A percentile compares a stretch with the other conserved stretches of the same genome.
These are phyloP conservation scores for Allophyes oxyacanthae DNA, from an alignment of 2,888 invertebrate species.

Conservation along the genomic window DNA sequence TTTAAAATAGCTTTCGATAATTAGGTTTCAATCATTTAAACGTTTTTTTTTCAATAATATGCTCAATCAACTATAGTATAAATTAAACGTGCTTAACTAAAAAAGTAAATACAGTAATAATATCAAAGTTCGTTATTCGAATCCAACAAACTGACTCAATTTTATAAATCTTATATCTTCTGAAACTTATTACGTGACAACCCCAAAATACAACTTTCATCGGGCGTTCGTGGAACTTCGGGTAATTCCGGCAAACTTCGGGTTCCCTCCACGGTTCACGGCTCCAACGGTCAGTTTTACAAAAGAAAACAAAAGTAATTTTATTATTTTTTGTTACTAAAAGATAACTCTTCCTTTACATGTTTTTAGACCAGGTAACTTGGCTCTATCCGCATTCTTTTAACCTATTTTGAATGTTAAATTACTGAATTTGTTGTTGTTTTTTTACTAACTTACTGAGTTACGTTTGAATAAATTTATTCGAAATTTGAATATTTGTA, in stretches of 20 bases:
- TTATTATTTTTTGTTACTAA: conserved; percentile 52
- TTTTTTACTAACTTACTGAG: not conserved
- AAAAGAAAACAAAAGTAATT: conserved; percentile 66
- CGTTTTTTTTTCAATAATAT: no score
- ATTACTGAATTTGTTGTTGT: conserved; percentile 4
- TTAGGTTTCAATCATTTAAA: no score
- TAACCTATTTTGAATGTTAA: conserved; percentile 19
- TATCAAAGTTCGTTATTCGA: no score
- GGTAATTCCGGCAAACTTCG: conserved; percentile 48
- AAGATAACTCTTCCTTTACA: conserved; percentile 42
- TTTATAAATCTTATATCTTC: not conserved
- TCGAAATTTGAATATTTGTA: conserved; percentile 11
- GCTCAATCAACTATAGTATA: no score
- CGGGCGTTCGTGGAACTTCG: conserved; percentile 57
- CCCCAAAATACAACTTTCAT: conserved; percentile 71
- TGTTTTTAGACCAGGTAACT: conserved; percentile 48
- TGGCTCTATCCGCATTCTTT: conserved; percentile 34
- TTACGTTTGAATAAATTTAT: not conserved
- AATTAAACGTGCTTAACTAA: no score
- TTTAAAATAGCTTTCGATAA: no score
- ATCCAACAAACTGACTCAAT: no score
- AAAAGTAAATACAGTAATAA: no score
- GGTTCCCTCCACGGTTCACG: conserved; percentile 59
- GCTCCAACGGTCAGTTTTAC: conserved; percentile 62
- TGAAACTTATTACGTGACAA: conserved; percentile 54